Evolutionary conservation across 2,113 vertebrate species (phyloP).

Genomic region (Fulmarus glacialis): DNA sequence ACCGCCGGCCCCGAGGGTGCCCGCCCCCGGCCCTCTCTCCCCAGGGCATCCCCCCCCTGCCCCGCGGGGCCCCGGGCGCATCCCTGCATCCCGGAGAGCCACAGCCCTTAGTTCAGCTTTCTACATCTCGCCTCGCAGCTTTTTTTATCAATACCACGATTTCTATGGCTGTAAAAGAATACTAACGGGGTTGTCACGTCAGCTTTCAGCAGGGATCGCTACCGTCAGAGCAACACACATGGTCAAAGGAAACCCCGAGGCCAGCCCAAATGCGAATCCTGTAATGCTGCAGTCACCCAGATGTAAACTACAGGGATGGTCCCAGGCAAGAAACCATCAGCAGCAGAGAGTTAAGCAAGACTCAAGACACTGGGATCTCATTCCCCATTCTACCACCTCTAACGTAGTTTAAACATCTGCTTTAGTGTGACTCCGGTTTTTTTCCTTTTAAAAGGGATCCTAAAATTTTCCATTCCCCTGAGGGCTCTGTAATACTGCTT

Average conservation of each 20-base stretch:
- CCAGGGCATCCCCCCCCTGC: background rate
- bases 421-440: background rate
- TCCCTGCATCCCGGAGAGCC: too few relatives aligned
- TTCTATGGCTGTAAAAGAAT: background rate
- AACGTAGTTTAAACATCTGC: background rate
- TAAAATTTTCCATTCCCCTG: background rate
- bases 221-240: fast-evolving
- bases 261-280: background rate
- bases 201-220: background rate
- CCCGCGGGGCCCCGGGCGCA: background rate
- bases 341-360: background rate
- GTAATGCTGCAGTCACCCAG: background rate
- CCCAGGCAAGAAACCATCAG: background rate
- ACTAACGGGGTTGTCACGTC: background rate
- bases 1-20: background rate
- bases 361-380: fast-evolving
- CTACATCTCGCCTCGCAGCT: background rate
- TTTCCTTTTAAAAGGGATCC: background rate
- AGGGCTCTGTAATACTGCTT: background rate
- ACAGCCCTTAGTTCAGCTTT: background rate
- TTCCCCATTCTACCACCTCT: background rate
- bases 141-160: background rate
- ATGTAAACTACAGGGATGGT: background rate
- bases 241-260: background rate
- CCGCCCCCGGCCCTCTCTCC: background rate